These are phyloP conservation scores for Manacus vitellinus DNA, from an alignment of 2,113 vertebrate genomes.

Conservation along the genomic window DNA sequence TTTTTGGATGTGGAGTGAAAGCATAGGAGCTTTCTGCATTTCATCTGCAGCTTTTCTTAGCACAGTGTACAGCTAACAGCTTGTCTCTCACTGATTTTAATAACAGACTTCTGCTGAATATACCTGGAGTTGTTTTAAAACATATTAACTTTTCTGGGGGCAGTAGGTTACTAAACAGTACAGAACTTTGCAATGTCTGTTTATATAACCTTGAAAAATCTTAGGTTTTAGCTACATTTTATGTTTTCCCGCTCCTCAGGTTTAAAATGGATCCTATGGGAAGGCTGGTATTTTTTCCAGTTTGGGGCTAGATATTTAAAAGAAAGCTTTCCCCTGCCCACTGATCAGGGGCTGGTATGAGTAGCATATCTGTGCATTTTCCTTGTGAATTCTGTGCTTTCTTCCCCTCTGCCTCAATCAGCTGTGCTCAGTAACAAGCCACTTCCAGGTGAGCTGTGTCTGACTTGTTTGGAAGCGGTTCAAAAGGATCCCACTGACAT, in stretches of 20 bases:
- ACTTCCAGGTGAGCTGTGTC: neutral
- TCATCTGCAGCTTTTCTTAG: neutral
- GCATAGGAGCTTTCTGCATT: neutral
- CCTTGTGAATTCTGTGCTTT: neutral
- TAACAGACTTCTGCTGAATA: neutral
- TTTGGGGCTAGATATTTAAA: neutral
- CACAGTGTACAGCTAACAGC: neutral
- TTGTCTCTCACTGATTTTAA: neutral
- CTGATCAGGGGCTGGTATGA: neutral
- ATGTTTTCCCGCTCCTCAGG: rapidly evolving
- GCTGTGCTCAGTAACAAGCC: neutral
- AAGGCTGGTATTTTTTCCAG: neutral
- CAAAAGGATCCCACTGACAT: neutral
- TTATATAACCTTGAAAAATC: neutral
- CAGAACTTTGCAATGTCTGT: neutral
- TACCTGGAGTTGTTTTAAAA: neutral
- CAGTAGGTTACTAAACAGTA: neutral
- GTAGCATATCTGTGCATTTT: neutral
- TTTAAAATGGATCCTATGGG: neutral
- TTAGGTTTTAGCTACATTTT: neutral
- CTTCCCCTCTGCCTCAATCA: neutral
- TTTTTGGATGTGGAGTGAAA: neutral
- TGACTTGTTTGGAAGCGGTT: neutral
- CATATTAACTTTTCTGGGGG: neutral
- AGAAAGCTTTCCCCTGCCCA: neutral